phyloP scores from a whole-genome alignment of 2,888 invertebrate species.

The Ephialtes manifestator region DNA sequence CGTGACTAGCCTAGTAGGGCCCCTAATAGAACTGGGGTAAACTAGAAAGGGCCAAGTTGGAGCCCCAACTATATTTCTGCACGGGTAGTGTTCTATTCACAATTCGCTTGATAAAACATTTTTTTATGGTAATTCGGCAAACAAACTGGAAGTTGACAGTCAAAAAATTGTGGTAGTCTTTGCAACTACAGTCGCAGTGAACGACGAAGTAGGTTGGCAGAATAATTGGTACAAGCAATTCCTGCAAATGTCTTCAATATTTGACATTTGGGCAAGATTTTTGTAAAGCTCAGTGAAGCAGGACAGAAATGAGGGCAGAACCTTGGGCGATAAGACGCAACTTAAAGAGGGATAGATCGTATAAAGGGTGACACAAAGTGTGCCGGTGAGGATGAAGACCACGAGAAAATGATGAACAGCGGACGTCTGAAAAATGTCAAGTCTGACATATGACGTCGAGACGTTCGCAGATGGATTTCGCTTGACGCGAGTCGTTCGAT shows the following conservation, averaged over 20 bases:
- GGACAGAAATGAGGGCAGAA: constrained; percentile 11
- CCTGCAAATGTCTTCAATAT: background rate
- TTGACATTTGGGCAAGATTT: background rate
- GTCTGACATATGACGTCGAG: constrained; percentile 27
- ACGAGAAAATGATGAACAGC: background rate
- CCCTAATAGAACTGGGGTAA: too few species aligned
- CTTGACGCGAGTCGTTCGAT: constrained; percentile 48
- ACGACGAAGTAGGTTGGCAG: background rate
- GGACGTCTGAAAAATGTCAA: background rate
- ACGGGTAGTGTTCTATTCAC: too few species aligned
- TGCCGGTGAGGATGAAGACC: background rate
- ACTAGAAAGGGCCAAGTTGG: too few species aligned
- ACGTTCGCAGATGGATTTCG: constrained; percentile 28
- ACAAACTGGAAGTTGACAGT: too few species aligned
- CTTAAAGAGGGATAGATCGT: constrained; percentile 29
- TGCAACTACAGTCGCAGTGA: too few species aligned
- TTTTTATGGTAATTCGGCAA: too few species aligned
- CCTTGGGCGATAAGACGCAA: constrained; percentile 11
- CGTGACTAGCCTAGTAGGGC: too few species aligned
- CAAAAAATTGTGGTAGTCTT: too few species aligned
- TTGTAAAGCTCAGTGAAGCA: background rate
- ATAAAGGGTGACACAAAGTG: background rate
- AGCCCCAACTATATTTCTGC: too few species aligned
- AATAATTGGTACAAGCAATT: background rate
- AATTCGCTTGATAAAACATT: too few species aligned